Conservation (phyloP, 2,888 invertebrate genomes). For the Siphlonurus alternatus region DNA sequence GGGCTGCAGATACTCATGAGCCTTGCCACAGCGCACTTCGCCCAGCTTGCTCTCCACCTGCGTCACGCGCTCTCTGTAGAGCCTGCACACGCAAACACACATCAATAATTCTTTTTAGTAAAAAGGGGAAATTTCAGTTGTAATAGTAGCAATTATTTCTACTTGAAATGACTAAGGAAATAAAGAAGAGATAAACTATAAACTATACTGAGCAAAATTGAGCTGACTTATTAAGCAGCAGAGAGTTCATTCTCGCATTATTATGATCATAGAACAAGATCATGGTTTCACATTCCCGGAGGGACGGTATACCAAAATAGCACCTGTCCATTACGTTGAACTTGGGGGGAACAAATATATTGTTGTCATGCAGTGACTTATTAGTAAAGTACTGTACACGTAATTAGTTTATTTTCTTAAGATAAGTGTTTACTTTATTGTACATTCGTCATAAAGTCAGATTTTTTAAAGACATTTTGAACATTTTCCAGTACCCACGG, state of each 20-base stretch:
- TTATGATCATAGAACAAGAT: too few relatives aligned
- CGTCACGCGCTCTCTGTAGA: constrained; percentile 65
- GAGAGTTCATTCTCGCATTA: too few relatives aligned
- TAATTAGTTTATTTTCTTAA: too few relatives aligned
- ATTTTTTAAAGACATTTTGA: not conserved
- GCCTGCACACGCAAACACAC: constrained; percentile 23
- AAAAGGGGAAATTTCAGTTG: constrained; percentile 2
- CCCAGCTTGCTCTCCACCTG: constrained; percentile 71
- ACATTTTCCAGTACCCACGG: too few relatives aligned
- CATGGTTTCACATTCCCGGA: too few relatives aligned
- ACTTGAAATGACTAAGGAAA: not conserved
- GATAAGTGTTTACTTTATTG: too few relatives aligned
- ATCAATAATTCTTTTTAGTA: not conserved
- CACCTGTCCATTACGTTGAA: too few relatives aligned
- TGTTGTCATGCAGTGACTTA: too few relatives aligned
- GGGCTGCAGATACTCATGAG: constrained; percentile 77
- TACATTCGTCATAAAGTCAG: not conserved
- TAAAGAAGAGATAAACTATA: not conserved
- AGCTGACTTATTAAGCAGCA: not conserved
- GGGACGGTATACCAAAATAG: too few relatives aligned
- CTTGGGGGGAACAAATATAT: too few relatives aligned
- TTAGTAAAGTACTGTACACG: too few relatives aligned
- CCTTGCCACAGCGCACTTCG: constrained; percentile 71
- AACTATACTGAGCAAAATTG: not conserved
- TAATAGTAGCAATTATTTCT: not conserved